Evolutionary conservation across 2,113 vertebrate species (phyloP), one percentile per base, ranked within the genome.

Genomic region (Columbina picui): DNA sequence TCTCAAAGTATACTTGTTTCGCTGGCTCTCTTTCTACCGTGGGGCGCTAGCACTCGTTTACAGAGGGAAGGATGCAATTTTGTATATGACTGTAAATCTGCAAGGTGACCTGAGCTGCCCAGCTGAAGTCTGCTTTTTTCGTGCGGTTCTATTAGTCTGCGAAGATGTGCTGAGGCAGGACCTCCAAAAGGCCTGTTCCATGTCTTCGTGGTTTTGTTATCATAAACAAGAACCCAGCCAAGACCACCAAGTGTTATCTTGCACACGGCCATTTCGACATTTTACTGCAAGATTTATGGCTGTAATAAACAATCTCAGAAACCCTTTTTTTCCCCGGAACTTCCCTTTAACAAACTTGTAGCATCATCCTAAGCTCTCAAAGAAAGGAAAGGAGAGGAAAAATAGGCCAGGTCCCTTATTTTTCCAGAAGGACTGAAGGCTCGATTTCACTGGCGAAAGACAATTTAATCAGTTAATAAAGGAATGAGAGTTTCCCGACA

Each of bases 201-300:
- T 97, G 98, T 98, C 98, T 98, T 97, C 97, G 97, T 94, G 96
- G 98, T 97, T 98, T 98, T 95, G 91, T 94, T 98, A 98, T 98
- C 98, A 98, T 98, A 98, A 98, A 98, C 98, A 98, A 97, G 98
- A 98, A 97, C 85, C 97, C 97, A 97, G 98, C 98, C 98, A 98
- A 98, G 98, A 98, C 98, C 98, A 98, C 98, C 98, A 98, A 98
- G 98, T 97, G 98, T 98, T 98, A 98, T 98, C 98, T 98, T 97
- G 93, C 98, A 97, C 97, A 98, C 97, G 81, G 98, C 98, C 98
- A 97, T 98, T 98, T 98, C 98, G 98, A 98, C 98, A 97, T 98
- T 98, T 98, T 98, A 97, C 98, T 97, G 97, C 98, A 98, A 98
- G 98, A 98, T 98, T 98, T 98, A 98, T 98, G 98, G 92, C 97